Evolutionary conservation across 1,140 invertebrate species (phyloP).

Genomic region (Drosophila ironensis): DNA sequence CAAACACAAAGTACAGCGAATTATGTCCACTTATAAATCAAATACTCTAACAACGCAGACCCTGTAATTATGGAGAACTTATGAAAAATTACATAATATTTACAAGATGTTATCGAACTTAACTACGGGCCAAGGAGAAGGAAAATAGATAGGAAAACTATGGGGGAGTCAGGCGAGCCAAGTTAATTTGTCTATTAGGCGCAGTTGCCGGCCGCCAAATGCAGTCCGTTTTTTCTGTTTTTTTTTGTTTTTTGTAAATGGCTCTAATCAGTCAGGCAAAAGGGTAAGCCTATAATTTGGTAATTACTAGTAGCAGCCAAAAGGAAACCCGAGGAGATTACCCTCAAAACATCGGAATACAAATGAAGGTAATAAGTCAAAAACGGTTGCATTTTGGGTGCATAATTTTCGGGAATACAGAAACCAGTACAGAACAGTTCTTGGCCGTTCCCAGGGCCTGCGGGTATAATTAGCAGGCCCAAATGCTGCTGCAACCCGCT

Average conservation of each 20-base stretch:
- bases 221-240: constrained; percentile 28
- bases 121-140: constrained; percentile 37
- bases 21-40: constrained; percentile 71
- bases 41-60: constrained; percentile 62
- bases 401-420: constrained; percentile 56
- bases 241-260: constrained; percentile 54
- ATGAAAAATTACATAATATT: constrained; percentile 78
- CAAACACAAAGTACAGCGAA: constrained; percentile 42
- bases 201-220: constrained; percentile 49
- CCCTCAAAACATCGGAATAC: constrained; percentile 17
- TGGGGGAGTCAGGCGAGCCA: constrained; percentile 24
- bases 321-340: constrained; percentile 21
- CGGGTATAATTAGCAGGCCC: constrained; percentile 67
- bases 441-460: constrained; percentile 31
- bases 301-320: constrained; percentile 52
- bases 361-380: constrained; percentile 76
- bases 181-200: constrained; percentile 76
- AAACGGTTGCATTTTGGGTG: constrained; percentile 62
- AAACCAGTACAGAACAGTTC: constrained; percentile 13
- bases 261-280: constrained; percentile 75
- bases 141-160: constrained; percentile 22
- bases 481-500: constrained; percentile 51
- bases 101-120: constrained; percentile 74
- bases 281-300: constrained; percentile 79
- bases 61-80: constrained; percentile 73